Percentiles rank a stretch among this genome's conserved stretches.
phyloP scores from a whole-genome alignment of 2,113 vertebrate genomes.

The Lepisosteus osseus region DNA sequence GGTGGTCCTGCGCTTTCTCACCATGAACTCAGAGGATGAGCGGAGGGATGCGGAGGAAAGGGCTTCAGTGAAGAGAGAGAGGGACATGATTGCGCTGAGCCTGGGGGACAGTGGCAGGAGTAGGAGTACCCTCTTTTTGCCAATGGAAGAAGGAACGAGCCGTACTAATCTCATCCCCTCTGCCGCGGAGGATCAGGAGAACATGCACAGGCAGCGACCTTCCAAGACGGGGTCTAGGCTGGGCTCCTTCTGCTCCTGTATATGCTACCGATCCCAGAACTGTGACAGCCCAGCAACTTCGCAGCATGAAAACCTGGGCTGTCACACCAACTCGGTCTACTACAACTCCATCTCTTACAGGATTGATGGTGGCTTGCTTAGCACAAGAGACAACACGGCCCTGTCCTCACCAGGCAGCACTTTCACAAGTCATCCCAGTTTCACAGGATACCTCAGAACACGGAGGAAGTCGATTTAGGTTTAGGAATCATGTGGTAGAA shows the following conservation, averaged over 20 bases:
- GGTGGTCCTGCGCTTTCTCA: slow-evolving; percentile 91
- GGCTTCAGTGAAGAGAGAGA: slow-evolving; percentile 66
- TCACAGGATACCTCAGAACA: slow-evolving; percentile 53
- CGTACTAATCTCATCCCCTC: slow-evolving; percentile 83
- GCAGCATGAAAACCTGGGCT: slow-evolving; percentile 58
- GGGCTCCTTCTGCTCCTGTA: slow-evolving; percentile 74
- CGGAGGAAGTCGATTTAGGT: slow-evolving; percentile 82
- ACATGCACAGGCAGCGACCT: slow-evolving; percentile 38
- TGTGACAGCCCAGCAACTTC: slow-evolving; percentile 62
- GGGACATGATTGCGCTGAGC: slow-evolving; percentile 55
- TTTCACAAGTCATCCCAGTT: slow-evolving; percentile 56
- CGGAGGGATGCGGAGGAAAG: slow-evolving; percentile 75
- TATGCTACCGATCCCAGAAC: slow-evolving; percentile 73
- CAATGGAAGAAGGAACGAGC: slow-evolving; percentile 77
- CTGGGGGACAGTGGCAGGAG: slow-evolving; percentile 51
- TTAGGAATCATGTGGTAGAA: neutral
- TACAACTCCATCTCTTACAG: slow-evolving; percentile 78
- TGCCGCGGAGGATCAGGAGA: slow-evolving; percentile 58
- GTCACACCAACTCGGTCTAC: slow-evolving; percentile 76
- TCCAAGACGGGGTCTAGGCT: slow-evolving; percentile 48
- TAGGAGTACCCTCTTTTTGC: slow-evolving; percentile 74
- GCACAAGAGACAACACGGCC: slow-evolving; percentile 73
- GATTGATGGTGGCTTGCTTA: slow-evolving; percentile 67
- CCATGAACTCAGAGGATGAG: slow-evolving; percentile 83
- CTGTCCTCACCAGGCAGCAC: slow-evolving; percentile 81